Evolutionary conservation across 2,888 invertebrate species (phyloP).

Genomic region (Drosophila mettleri): DNA sequence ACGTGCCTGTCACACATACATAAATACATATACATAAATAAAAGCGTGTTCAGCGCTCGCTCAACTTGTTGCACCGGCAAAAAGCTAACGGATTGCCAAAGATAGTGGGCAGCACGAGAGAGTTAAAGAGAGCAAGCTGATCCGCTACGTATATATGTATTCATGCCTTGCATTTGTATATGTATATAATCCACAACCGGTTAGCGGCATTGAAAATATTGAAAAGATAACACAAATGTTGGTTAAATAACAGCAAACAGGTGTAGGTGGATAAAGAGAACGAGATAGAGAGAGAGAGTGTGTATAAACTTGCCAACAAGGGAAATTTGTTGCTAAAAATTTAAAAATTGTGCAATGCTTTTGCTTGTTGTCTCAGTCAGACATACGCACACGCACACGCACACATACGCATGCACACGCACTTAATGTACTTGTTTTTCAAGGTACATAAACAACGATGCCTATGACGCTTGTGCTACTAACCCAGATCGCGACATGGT

Average conservation of each 20-base stretch:
- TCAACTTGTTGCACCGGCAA: conserved; percentile 69
- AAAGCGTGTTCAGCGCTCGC: conserved; percentile 32
- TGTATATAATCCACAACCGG: conserved; percentile 55
- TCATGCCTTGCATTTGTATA: too few species aligned
- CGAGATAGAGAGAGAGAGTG: conserved; percentile 37
- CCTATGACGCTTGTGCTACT: conserved; percentile 51
- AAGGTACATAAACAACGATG: conserved; percentile 43
- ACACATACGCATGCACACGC: not conserved
- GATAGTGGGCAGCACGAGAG: conserved; percentile 30
- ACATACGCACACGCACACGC: conserved; percentile 3
- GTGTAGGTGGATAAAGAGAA: conserved; percentile 44
- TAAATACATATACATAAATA: not conserved
- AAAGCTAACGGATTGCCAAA: conserved; percentile 50
- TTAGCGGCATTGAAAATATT: conserved; percentile 70
- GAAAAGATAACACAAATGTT: conserved; percentile 57
- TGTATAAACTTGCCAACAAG: conserved; percentile 31
- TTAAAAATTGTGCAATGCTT: conserved; percentile 33
- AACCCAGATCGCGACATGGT: conserved; percentile 40
- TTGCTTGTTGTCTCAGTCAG: conserved; percentile 13
- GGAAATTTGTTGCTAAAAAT: conserved; percentile 33
- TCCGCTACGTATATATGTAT: conserved; percentile 32
- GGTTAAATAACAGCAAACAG: conserved; percentile 75
- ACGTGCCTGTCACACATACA: conserved; percentile 29
- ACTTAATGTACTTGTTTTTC: conserved; percentile 22
- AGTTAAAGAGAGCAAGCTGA: conserved; percentile 30